A percentile compares a stretch with the other conserved stretches of the same genome.
These are phyloP conservation scores for Petrocephalus sullivani DNA, from an alignment of 2,797 vertebrate species.

Conservation along the genomic window DNA sequence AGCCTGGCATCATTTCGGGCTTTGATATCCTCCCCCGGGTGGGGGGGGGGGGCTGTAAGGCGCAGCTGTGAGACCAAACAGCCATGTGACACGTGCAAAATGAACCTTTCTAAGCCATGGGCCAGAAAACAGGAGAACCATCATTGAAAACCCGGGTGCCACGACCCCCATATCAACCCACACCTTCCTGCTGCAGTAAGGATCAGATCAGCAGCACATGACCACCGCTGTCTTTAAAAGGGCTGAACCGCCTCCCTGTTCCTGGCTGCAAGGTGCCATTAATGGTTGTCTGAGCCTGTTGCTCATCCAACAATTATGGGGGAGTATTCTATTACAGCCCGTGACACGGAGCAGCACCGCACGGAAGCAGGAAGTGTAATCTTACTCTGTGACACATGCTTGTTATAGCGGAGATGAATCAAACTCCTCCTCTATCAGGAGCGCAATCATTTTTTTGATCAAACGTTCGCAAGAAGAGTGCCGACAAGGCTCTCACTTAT, in stretches of 20 bases:
- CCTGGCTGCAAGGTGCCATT: not conserved
- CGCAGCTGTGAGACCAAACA: not conserved
- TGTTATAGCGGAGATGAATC: not conserved
- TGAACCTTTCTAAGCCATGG: not conserved
- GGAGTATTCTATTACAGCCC: slow-evolving; percentile 15
- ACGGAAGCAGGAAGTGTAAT: not conserved
- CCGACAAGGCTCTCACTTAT: not conserved
- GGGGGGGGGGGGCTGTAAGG: not conserved
- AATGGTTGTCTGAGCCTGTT: not conserved
- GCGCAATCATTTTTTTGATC: not conserved
- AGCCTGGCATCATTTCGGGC: not conserved
- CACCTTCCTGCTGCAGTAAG: not conserved
- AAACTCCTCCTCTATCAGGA: not conserved
- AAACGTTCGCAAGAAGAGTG: not conserved
- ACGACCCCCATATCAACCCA: not conserved
- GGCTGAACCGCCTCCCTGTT: not conserved
- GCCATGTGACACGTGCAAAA: not conserved
- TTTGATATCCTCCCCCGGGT: not conserved
- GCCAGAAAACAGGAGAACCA: not conserved
- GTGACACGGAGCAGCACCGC: not conserved
- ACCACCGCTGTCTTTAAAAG: not conserved
- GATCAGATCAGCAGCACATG: not conserved
- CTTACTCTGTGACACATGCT: not conserved
- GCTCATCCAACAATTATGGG: not conserved
- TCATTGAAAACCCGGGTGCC: not conserved